Conservation (phyloP, 92 coral and sea anemone genomes). For the Zoanthus sansibaricus region DNA sequence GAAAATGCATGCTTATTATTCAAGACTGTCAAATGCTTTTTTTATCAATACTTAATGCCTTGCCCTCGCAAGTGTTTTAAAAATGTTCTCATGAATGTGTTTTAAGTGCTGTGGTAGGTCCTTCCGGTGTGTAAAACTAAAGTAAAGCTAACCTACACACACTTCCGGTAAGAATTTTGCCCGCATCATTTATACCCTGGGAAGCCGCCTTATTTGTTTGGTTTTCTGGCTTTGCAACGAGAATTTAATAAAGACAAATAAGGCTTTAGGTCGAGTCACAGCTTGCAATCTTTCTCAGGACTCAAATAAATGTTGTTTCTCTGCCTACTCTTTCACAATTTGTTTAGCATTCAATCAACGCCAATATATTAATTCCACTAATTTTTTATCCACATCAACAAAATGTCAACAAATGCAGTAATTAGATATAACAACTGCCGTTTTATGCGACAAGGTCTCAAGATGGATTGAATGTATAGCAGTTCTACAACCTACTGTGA, state of each 20-base stretch:
- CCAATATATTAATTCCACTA: slow-evolving; percentile 18
- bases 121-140: slow-evolving; percentile 13
- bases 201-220: slow-evolving; percentile 18
- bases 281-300: not conserved
- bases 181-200: slow-evolving; percentile 1
- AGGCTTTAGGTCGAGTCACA: slow-evolving; percentile 29
- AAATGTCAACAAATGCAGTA: slow-evolving; percentile 33
- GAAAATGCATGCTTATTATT: not conserved
- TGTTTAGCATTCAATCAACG: slow-evolving; percentile 38
- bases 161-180: slow-evolving; percentile 24
- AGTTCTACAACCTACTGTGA: not conserved
- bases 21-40: slow-evolving; percentile 4
- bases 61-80: slow-evolving; percentile 28
- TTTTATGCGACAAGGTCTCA: not conserved
- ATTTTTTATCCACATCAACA: slow-evolving; percentile 27
- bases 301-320: not conserved
- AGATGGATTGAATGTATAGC: not conserved
- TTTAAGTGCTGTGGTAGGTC: slow-evolving; percentile 36
- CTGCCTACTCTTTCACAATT: not conserved
- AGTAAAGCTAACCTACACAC: not conserved
- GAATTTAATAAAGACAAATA: slow-evolving; percentile 32
- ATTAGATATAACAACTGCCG: slow-evolving; percentile 15
- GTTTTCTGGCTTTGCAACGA: slow-evolving; percentile 9
- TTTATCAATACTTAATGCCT: slow-evolving; percentile 7
- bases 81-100: slow-evolving; percentile 18